Percentiles rank a stretch among this genome's conserved stretches.
phyloP scores from a whole-genome alignment of 2,113 vertebrate species.

The Odocoileus virginianus region DNA sequence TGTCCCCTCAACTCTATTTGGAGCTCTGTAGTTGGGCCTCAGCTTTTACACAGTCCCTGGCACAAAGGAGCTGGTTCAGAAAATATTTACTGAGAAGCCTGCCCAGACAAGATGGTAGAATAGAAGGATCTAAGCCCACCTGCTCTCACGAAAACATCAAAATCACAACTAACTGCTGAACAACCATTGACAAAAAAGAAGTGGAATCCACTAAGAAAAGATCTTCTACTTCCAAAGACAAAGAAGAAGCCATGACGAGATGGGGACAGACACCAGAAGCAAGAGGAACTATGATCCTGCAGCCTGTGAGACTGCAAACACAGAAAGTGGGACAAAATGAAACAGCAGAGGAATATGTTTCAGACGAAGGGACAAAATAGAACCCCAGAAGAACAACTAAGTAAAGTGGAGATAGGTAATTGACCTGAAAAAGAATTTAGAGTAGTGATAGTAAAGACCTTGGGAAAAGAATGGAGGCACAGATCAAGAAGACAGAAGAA shows the following conservation, averaged over 20 bases:
- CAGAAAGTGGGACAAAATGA: not conserved
- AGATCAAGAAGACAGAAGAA: not conserved
- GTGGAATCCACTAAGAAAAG: not conserved
- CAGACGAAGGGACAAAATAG: not conserved
- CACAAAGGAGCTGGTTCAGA: not conserved
- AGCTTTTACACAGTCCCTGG: not conserved
- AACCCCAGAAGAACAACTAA: not conserved
- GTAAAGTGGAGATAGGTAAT: not conserved
- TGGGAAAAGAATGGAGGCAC: not conserved
- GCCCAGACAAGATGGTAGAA: not conserved
- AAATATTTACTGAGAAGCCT: not conserved
- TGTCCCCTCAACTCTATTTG: not conserved
- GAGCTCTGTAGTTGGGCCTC: not conserved
- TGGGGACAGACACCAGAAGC: not conserved
- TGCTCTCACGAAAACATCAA: not conserved
- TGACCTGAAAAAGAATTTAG: not conserved
- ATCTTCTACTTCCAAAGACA: not conserved
- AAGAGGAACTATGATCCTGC: not conserved
- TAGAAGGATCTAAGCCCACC: not conserved
- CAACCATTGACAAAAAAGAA: not conserved
- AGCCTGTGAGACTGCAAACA: not conserved
- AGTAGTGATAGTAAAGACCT: not conserved
- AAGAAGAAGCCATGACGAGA: not conserved
- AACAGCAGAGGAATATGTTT: not conserved
- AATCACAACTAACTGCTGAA: not conserved